Evolutionary conservation across 2,797 vertebrate genomes (phyloP).

Genomic region (Manis crassicaudata): DNA sequence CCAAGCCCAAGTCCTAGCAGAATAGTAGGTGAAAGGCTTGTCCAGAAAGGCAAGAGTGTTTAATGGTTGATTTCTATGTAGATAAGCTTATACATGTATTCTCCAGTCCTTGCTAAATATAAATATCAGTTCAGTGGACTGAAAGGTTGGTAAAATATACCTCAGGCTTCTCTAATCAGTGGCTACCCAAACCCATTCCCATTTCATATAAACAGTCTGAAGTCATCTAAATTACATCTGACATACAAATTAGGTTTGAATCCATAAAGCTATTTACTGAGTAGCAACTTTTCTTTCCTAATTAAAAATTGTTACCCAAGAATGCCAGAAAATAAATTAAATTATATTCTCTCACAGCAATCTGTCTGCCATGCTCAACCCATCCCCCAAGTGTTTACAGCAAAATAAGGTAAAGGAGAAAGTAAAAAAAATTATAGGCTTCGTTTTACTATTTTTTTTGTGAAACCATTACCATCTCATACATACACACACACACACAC

Average conservation of each 20-base stretch:
- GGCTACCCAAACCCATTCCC: not conserved
- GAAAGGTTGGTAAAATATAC: not conserved
- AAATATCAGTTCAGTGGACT: not conserved
- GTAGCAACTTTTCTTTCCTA: constrained; percentile 7
- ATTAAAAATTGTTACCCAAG: constrained; percentile 48
- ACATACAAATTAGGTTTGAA: constrained; percentile 60
- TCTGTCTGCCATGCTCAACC: not conserved
- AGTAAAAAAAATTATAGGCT: not conserved
- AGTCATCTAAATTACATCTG: constrained; percentile 48
- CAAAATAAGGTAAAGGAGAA: not conserved
- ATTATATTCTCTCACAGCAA: constrained; percentile 33
- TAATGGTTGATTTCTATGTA: not conserved
- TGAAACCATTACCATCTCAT: not conserved
- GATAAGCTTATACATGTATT: not conserved
- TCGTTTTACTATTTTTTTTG: not conserved
- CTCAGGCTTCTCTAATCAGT: not conserved
- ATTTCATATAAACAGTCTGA: not conserved
- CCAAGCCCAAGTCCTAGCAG: not conserved
- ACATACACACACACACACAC: no score
- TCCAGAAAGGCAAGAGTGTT: not conserved
- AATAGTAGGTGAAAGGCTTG: not conserved
- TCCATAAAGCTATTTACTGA: constrained; percentile 43
- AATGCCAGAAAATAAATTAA: constrained; percentile 45
- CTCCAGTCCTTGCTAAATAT: not conserved
- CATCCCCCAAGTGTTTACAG: not conserved